Evolutionary conservation across 2,113 vertebrate species (phyloP).

Genomic region (Mesembrinibis cayennensis): DNA sequence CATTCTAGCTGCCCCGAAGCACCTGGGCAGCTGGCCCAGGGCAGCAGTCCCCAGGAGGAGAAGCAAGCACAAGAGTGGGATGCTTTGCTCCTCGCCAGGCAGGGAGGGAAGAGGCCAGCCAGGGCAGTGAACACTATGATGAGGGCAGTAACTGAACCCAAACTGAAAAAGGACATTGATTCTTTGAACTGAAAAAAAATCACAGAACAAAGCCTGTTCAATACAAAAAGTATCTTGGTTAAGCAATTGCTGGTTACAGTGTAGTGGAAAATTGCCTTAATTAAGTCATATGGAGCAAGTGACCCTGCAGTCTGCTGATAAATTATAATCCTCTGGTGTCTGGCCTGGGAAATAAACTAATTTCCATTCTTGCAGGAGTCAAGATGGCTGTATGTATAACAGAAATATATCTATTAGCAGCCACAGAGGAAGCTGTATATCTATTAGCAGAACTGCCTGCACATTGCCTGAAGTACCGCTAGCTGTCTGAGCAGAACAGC

Average conservation of each 20-base stretch:
- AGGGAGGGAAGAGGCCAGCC: not conserved
- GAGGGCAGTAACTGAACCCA: not conserved
- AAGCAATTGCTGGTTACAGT: not conserved
- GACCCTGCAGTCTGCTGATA: not conserved
- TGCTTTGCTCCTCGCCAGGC: not conserved
- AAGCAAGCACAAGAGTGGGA: accelerated
- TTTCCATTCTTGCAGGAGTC: not conserved
- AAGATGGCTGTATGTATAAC: not conserved
- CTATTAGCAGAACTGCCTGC: not conserved
- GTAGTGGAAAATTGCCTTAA: not conserved
- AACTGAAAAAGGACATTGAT: not conserved
- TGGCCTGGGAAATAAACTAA: not conserved
- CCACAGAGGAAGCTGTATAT: not conserved
- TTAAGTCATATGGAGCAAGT: not conserved
- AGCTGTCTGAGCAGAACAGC: accelerated
- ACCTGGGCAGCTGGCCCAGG: not conserved
- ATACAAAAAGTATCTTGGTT: not conserved
- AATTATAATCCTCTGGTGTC: not conserved
- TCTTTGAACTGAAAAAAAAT: not conserved
- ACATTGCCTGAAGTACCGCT: accelerated
- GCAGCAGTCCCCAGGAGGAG: not conserved
- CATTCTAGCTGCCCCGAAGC: not conserved
- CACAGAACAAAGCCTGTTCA: not conserved
- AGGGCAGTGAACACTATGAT: accelerated
- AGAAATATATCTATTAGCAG: not conserved